These are phyloP conservation scores for Poeciliopsis turrubarensis DNA, from an alignment of 2,113 vertebrate genomes.

Conservation along the genomic window DNA sequence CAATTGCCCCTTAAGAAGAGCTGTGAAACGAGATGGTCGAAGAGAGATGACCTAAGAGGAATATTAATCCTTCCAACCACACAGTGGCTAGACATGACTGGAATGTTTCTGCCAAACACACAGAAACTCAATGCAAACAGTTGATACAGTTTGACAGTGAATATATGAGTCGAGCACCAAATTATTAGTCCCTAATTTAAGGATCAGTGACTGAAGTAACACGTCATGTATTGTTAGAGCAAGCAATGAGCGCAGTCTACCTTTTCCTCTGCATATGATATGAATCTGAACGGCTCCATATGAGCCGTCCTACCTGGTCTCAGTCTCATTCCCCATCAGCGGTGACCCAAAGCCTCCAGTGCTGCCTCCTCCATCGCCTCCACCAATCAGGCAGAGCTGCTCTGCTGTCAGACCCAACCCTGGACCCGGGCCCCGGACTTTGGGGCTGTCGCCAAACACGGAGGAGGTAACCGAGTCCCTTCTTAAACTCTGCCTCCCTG, in stretches of 20 bases:
- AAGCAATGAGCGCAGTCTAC: neutral
- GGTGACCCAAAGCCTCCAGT: conserved; percentile 82
- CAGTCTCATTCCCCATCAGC: conserved; percentile 86
- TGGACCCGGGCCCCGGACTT: conserved; percentile 78
- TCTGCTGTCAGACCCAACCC: conserved; percentile 80
- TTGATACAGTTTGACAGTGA: neutral
- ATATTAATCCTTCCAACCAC: no score
- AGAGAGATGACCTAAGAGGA: no score
- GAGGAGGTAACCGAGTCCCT: conserved; percentile 90
- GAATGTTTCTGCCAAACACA: neutral
- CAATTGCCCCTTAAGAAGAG: no score
- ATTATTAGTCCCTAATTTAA: neutral
- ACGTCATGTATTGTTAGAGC: neutral
- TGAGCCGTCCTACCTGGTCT: conserved; percentile 84
- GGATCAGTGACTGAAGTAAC: neutral
- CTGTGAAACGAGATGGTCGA: no score
- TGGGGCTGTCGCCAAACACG: conserved; percentile 90
- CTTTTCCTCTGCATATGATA: neutral
- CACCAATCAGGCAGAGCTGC: conserved; percentile 87
- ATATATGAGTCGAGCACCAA: neutral
- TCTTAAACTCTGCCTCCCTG: conserved; percentile 89
- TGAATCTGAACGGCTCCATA: neutral
- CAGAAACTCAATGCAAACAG: neutral
- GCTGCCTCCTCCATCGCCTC: conserved; percentile 74
- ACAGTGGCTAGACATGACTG: neutral